Conservation (phyloP, 92 coral and sea anemone genomes). For the Zoanthus sansibaricus region DNA sequence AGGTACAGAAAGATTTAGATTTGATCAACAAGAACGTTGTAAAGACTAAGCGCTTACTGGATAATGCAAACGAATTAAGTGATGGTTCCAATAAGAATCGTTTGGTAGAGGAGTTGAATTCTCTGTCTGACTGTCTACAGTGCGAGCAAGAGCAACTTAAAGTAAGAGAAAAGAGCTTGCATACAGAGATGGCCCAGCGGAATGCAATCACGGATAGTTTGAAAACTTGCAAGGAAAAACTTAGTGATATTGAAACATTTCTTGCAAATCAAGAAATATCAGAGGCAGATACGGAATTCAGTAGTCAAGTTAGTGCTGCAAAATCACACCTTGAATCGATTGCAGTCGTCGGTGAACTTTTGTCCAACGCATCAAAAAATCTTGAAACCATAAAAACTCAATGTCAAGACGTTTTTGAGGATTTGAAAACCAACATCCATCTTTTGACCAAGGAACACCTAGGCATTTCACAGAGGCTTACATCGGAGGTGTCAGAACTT, state of each 20-base stretch:
- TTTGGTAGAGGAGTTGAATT: conserved; percentile 3
- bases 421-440: conserved; percentile 16
- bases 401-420: not conserved
- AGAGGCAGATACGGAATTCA: conserved; percentile 3
- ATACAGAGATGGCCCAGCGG: not conserved
- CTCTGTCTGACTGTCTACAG: not conserved
- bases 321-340: conserved; percentile 2
- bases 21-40: conserved; percentile 44
- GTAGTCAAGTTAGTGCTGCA: not conserved
- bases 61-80: conserved; percentile 29
- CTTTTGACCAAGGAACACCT: conserved; percentile 17
- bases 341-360: not conserved
- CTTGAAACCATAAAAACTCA: conserved; percentile 59
- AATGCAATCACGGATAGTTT: conserved; percentile 8
- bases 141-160: conserved; percentile 5
- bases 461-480: not conserved
- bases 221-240: conserved; percentile 33
- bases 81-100: conserved; percentile 38
- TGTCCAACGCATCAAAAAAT: conserved; percentile 42
- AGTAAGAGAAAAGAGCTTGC: conserved; percentile 2
- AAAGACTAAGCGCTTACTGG: conserved; percentile 20
- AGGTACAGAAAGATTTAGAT: conserved; percentile 30
- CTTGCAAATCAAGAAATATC: conserved; percentile 15
- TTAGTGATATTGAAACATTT: conserved; percentile 8
- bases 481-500: conserved; percentile 17